Evolutionary conservation across 2,113 vertebrate species (phyloP), one percentile per base, ranked within the genome.

Genomic region (Pipa parva): DNA sequence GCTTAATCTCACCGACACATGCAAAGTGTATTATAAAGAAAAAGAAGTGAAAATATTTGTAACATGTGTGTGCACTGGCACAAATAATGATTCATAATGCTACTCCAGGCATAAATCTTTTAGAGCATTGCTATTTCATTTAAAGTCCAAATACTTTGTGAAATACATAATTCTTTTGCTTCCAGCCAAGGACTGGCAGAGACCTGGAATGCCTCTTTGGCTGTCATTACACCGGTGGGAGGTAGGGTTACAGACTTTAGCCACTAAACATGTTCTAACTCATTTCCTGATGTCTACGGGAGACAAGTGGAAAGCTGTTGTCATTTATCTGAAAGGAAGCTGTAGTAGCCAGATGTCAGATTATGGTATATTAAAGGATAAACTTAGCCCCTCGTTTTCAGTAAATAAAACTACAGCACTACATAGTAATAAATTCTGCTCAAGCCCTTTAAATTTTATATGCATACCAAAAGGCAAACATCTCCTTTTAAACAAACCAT

Each of bases 211-310:
- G 55, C 13, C 42, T 26, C 17, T 48, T 58, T 66, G 63, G 28
- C 37, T 48, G n/a, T 22, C 27, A 20, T 7, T 7, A 29, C 18
- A 17, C 15, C 28, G 37, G 15, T 33, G 36, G 54, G 15, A 65
- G 20, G 8, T 57, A 66, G 21, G 24, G 7, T 59, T 67, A 59
- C 55, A 50, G 20, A 48, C 26, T 24, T 58, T 28, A 27, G 50
- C 17, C 45, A 58, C 31, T 49, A 45, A 67, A 67, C 49, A 36
- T 22, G 17, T 59, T 29, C 39, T 22, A 50, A 22, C 28, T 50
- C 11, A 67, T 67, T 67, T 67, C 55, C 64, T 67, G 64, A 50
- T 67, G 64, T 67, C 64, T 67, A 27, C 28, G 27, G 4, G 26
- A 67, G 55, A 67, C 64, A 59, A 67, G 28, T 36, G 20, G 28